Base-by-base conservation (phyloP, 2,113 vertebrate species). In the Neotoma lepida region DNA sequence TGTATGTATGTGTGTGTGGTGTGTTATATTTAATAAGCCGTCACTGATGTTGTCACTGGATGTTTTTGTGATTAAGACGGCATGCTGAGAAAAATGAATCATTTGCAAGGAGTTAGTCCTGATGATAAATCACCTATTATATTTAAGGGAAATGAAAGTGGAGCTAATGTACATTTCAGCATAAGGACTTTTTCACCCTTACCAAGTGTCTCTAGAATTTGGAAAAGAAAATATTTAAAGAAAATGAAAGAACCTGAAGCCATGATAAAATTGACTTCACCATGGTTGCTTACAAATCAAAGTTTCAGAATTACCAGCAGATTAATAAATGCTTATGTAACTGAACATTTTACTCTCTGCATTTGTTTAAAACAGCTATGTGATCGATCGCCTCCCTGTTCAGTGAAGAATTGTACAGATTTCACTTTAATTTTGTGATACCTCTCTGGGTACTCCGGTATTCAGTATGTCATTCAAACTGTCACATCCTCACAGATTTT, bases 51-150 rank as follows among this genome's bases (percentile, higher is more conserved):
- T 96, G 58, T 61, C 95, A 89, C 30, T 90, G 58, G 35, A 86
- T 91, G 33, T 77, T 96, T 95, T 96, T 97, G 4, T 97, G 94
- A 97, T 87, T 96, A 96, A 58, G 71, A 71, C 51, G 93, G 41
- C 71, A n/a, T 95, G 84, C 41, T 97, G 88, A 97, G 92, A 93
- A 95, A 94, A 97, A 92, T 94, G 58, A 97, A 51, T 95, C 91
- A 92, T 96, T 95, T 68, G 33, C 80, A 88, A 93, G 30, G 89
- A 94, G 73, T 61, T 86, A 96, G 56, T 96, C 77, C 71, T 95
- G 46, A 96, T 96, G 80, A 96, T 92, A 63, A 97, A 96, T 96
- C 68, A 94, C 68, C 20, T 54, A 58, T 96, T 97, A 93, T 71
- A 95, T 97, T 81, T 96, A 96, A 95, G 78, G 89, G 64, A 95